Conservation (phyloP, 2,113 vertebrate species). For the Oryctolagus cuniculus region mOryCun1.1 NC_091438.1:156773001-156773500, state of each 20-base stretch:
- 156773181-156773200: neutral
- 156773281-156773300: neutral
- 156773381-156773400: neutral
- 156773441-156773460: neutral
- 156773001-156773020: slow-evolving; percentile 85
- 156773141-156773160: neutral
- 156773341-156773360: neutral
- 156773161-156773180: neutral
- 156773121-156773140: slow-evolving; percentile 65
- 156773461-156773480: neutral
- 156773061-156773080: slow-evolving; percentile 84
- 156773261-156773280: neutral
- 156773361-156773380: neutral
- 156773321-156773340: neutral
- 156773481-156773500: neutral
- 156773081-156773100: slow-evolving; percentile 87
- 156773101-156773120: slow-evolving; percentile 84
- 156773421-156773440: neutral
- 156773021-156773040: slow-evolving; percentile 87
- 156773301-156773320: neutral
- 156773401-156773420: neutral
- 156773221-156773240: neutral
- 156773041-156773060: slow-evolving; percentile 86
- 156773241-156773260: neutral
- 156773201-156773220: neutral